Base-by-base conservation (phyloP, 2,797 vertebrate genomes). In the Leucoraja ocellata region DNA sequence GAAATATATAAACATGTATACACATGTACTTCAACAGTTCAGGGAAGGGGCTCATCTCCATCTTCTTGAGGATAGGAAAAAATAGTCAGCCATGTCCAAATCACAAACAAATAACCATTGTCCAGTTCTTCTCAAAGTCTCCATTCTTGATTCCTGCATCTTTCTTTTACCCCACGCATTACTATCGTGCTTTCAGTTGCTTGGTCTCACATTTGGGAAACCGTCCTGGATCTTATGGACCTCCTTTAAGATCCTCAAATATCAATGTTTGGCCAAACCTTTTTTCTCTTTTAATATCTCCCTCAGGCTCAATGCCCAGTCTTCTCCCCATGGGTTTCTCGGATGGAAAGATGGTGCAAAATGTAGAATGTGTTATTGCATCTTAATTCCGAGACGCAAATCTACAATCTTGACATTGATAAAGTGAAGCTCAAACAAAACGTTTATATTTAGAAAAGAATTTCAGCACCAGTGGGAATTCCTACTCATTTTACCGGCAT, bases 401-500 rank as follows among this genome's bases (percentile, higher is more conserved):
- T 92, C 90, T 28, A 11, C 65, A 73, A 71, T 21, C n/a, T 39
- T 91, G 36, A 4, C 84, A 11, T 28, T 21, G 54, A 13, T 14
- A 14, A 73, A 73, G 88, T 46, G 88, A 73, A 91, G 23, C 21
- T 68, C 68, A 46, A 91, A 54, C 18, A 28, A n/a, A 92, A 54
- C 23, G 23, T 25, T 28, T 5, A 28, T 76, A 92, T 71, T 92
- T 39, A 46, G 71, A 92, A 92, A 74, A 28, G 11, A 91, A 91
- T 91, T 73, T 91, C 73, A 91, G 88, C 90, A 92, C 76, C 32
- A 25, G 39, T 71, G 46, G 23, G 71, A n/a, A 92, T 54, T 65
- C 88, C 68, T 74, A 91, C n/a, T 91, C 88, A 73, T 73, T 91
- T 92, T 74, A 92, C 90, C 76, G 90, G 36, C 13, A 5, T 76